phyloP scores from a whole-genome alignment of 2,888 invertebrate species.

The Icerya purchasi region DNA sequence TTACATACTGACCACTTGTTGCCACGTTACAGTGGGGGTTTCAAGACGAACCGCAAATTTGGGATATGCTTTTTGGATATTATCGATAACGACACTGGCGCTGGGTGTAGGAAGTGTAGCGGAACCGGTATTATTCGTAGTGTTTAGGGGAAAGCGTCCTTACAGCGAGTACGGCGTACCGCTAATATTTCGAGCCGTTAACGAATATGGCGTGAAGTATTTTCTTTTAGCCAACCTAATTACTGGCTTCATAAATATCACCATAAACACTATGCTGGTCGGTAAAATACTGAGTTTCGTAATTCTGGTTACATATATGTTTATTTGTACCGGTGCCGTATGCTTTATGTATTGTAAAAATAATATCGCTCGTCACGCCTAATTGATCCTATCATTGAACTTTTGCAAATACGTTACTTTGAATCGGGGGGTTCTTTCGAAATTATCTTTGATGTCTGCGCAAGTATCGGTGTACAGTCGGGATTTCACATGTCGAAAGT shows the following conservation, averaged over 20 bases:
- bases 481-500: no score
- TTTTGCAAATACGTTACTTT: no score
- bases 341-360: conserved; percentile 10
- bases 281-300: conserved; percentile 8
- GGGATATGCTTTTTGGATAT: conserved; percentile 56
- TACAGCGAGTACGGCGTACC: conserved; percentile 6
- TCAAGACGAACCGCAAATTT: conserved; percentile 68
- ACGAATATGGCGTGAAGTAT: conserved; percentile 15
- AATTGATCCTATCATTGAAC: no score
- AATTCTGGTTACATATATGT: conserved; percentile 14
- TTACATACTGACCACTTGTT: conserved; percentile 29
- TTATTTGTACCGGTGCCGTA: conserved; percentile 9
- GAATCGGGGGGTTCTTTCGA: no score
- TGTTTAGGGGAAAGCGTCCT: conserved; percentile 13
- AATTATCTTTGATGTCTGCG: no score
- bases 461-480: no score
- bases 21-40: conserved; percentile 33
- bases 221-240: conserved; percentile 14
- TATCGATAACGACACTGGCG: conserved; percentile 38
- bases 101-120: conserved; percentile 33
- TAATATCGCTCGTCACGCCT: no score
- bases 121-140: conserved; percentile 29
- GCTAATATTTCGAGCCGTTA: conserved; percentile 13
- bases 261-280: conserved; percentile 12
- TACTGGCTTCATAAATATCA: conserved; percentile 16